Evolutionary conservation across 2,888 invertebrate genomes (phyloP).

Genomic region (Agrochola circellaris): DNA sequence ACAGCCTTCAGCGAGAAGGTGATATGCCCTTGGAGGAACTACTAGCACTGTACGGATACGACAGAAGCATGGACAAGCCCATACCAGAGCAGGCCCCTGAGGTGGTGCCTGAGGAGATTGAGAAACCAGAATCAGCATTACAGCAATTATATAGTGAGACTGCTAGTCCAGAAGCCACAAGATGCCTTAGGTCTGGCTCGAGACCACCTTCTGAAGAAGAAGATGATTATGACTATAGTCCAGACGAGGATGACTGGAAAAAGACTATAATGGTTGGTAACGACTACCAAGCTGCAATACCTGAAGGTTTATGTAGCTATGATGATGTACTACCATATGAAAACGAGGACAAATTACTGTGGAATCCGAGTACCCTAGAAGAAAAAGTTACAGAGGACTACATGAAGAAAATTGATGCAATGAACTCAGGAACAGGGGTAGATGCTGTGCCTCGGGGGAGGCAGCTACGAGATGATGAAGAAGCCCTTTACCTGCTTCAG

Average conservation of each 20-base stretch:
- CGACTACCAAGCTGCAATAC: constrained; percentile 98
- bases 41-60: constrained; percentile 96
- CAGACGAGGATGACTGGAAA: constrained; percentile 97
- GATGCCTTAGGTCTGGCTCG: constrained; percentile 91
- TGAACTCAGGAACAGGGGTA: constrained; percentile 84
- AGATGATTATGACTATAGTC: constrained; percentile 95
- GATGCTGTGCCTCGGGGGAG: constrained; percentile 93
- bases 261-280: constrained; percentile 99
- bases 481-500: constrained; percentile 96
- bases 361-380: constrained; percentile 96
- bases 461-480: constrained; percentile 96
- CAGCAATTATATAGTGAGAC: constrained; percentile 85
- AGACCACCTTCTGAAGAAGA: constrained; percentile 95
- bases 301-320: constrained; percentile 97
- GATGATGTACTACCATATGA: constrained; percentile 98
- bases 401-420: constrained; percentile 91
- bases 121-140: constrained; percentile 88
- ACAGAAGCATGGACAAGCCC: constrained; percentile 87
- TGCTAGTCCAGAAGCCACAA: constrained; percentile 84
- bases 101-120: constrained; percentile 82
- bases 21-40: constrained; percentile 99
- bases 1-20: constrained; percentile 97
- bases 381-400: constrained; percentile 95
- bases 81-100: constrained; percentile 79
- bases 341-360: constrained; percentile 98